Evolutionary conservation across 2,113 vertebrate genomes (phyloP).

Genomic region (Dolichotis patagonum): DNA sequence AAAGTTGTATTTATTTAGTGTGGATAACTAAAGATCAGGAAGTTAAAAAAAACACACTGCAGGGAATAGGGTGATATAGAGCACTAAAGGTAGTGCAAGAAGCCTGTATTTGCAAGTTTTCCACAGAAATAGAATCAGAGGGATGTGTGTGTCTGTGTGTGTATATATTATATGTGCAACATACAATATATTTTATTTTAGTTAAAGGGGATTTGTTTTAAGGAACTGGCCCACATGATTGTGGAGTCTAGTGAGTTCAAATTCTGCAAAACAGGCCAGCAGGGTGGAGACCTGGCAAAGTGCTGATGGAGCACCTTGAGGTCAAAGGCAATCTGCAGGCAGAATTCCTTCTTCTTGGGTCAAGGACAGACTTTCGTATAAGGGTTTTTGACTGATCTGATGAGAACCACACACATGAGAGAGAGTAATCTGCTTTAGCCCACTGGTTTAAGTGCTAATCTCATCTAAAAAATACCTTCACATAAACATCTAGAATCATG

Average conservation of each 20-base stretch:
- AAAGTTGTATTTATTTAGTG: neutral
- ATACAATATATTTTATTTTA: neutral
- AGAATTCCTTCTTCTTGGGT: neutral
- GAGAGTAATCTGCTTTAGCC: neutral
- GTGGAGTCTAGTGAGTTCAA: neutral
- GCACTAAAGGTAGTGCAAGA: neutral
- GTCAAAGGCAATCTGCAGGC: neutral
- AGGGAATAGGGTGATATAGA: neutral
- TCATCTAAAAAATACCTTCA: constrained; percentile 37
- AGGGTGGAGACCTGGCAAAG: neutral
- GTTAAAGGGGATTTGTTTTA: constrained; percentile 14
- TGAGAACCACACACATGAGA: neutral
- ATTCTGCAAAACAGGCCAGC: neutral
- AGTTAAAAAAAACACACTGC: neutral
- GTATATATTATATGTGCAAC: neutral
- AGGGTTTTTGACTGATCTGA: neutral
- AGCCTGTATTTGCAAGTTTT: neutral
- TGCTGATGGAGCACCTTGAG: neutral
- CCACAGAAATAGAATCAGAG: neutral
- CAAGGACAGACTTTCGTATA: neutral
- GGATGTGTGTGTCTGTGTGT: neutral
- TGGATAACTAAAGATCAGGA: neutral
- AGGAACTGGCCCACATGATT: neutral
- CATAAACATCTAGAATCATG: neutral
- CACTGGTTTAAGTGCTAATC: neutral